Evolutionary conservation across 2,797 vertebrate species (phyloP).

Genomic region (Bufotes viridis): DNA sequence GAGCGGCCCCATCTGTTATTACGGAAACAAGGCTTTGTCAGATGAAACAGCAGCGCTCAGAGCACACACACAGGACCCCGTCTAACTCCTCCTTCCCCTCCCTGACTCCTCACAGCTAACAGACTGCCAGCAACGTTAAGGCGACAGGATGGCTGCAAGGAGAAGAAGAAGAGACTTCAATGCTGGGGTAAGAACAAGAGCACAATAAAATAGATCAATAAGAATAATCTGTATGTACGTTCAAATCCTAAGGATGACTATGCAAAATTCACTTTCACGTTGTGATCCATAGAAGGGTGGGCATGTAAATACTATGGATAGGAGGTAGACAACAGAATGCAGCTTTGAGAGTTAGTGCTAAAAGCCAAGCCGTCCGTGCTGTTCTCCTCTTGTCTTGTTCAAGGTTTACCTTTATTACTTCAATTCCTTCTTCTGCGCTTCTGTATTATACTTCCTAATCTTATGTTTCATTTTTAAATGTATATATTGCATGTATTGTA

Average conservation of each 20-base stretch:
- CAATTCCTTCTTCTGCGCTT: not conserved
- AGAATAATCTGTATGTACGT: not conserved
- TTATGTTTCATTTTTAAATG: not conserved
- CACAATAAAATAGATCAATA: not conserved
- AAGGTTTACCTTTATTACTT: not conserved
- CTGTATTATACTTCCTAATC: not conserved
- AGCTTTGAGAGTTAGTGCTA: not conserved
- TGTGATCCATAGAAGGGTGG: not conserved
- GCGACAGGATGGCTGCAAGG: conserved; percentile 22
- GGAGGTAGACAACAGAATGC: not conserved
- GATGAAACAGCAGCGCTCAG: not conserved
- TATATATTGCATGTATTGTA: not conserved
- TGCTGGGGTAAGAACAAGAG: conserved; percentile 8
- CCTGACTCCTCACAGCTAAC: not conserved
- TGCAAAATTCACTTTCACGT: not conserved
- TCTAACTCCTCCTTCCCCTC: conserved; percentile 3
- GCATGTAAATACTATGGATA: not conserved
- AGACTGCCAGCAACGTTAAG: not conserved
- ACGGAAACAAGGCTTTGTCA: not conserved
- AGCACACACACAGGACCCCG: not conserved
- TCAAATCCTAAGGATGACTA: not conserved
- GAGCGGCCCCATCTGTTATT: not conserved
- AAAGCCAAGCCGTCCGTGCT: no score
- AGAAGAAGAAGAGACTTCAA: conserved; percentile 6
- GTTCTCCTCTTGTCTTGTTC: not conserved